Conservation (phyloP, 2,888 invertebrate species). For the Carpatolechia fugitivella region DNA sequence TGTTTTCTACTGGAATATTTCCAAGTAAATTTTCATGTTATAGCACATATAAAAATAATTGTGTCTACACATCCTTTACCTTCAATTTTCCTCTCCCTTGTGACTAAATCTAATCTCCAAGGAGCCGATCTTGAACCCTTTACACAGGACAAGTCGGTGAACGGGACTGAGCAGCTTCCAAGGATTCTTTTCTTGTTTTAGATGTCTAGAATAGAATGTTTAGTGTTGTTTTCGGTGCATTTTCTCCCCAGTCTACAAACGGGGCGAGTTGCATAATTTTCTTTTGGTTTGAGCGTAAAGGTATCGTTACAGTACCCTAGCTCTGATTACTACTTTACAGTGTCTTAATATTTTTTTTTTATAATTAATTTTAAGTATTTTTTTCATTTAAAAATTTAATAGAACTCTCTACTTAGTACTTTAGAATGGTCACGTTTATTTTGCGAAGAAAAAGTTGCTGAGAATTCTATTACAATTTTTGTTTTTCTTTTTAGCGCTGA, state of each 20-base stretch:
- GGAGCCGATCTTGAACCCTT: conserved; percentile 65
- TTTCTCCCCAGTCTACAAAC: conserved; percentile 8
- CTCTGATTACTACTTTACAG: conserved; percentile 25
- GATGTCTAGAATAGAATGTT: conserved; percentile 46
- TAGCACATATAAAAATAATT: too few species aligned
- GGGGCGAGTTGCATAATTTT: conserved; percentile 39
- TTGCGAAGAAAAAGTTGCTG: conserved; percentile 20
- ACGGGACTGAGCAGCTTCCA: conserved; percentile 51
- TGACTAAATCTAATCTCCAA: conserved; percentile 42
- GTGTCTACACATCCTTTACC: conserved; percentile 41
- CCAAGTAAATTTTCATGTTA: conserved; percentile 1
- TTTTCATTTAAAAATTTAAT: conserved; percentile 33
- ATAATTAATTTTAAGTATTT: conserved; percentile 13
- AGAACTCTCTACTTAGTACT: conserved; percentile 48
- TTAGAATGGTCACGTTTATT: too few species aligned
- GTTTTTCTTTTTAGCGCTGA: conserved; percentile 34
- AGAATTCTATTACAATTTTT: conserved; percentile 39
- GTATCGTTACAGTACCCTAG: conserved; percentile 62
- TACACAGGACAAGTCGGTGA: conserved; percentile 70
- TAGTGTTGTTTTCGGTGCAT: conserved; percentile 37
- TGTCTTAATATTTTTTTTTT: conserved; percentile 4
- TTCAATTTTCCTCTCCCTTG: conserved; percentile 35
- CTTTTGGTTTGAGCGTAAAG: conserved; percentile 42
- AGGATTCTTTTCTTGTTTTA: conserved; percentile 37
- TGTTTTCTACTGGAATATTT: background rate